Conservation (phyloP, 2,797 vertebrate genomes). For the Acanthurus tractus region DNA sequence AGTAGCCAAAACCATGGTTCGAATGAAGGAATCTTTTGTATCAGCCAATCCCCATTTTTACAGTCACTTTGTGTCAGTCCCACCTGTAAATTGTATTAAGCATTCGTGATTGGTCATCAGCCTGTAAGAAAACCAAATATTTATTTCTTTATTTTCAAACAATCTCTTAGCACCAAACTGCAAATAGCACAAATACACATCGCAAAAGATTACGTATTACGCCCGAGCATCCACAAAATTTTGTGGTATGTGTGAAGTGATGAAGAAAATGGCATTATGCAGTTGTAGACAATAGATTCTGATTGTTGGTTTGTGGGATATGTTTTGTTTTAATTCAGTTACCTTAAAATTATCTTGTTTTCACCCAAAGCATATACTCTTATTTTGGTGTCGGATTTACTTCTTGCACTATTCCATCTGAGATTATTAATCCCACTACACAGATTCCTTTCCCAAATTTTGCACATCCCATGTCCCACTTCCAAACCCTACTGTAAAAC, state of each 20-base stretch:
- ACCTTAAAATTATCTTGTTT: conserved; percentile 42
- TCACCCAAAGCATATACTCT: conserved; percentile 69
- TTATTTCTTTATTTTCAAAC: conserved; percentile 2
- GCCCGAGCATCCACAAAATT: conserved; percentile 6
- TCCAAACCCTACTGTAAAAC: conserved; percentile 76
- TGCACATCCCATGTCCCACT: conserved; percentile 77
- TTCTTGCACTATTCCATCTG: conserved; percentile 79
- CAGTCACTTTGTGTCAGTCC: background rate
- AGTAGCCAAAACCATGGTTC: conserved; percentile 41
- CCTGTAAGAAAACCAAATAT: conserved; percentile 30
- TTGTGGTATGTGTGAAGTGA: conserved; percentile 28
- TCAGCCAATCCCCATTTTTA: conserved; percentile 2
- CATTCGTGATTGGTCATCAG: conserved; percentile 29
- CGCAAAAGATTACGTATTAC: conserved; percentile 6
- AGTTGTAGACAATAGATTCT: conserved; percentile 54
- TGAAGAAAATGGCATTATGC: conserved; percentile 48
- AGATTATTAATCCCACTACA: conserved; percentile 78
- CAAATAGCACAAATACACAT: conserved; percentile 7
- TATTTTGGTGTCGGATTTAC: conserved; percentile 63
- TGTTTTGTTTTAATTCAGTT: conserved; percentile 41
- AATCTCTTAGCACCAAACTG: conserved; percentile 11
- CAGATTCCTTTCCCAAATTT: conserved; percentile 65
- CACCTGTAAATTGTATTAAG: background rate
- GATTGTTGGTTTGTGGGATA: conserved; percentile 56
- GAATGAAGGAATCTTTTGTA: conserved; percentile 60